These are phyloP conservation scores for Leuciscus waleckii DNA, from an alignment of 2,797 vertebrate genomes.

Conservation along the genomic window DNA sequence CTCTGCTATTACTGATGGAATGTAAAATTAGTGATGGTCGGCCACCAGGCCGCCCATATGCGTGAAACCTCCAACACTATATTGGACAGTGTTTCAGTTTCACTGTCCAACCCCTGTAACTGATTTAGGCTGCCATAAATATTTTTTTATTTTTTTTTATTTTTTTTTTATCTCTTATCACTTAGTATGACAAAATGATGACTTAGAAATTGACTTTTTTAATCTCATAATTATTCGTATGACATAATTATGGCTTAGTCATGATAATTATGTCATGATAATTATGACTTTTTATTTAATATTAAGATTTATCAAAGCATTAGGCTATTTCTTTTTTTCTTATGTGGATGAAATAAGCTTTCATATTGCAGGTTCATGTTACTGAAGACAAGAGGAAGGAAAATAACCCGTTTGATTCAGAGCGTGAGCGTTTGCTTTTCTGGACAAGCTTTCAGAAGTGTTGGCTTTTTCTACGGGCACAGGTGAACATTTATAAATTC, in stretches of 20 bases:
- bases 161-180: not conserved
- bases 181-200: too few relatives aligned
- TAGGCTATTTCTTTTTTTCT: not conserved
- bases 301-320: not conserved
- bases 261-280: not conserved
- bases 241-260: not conserved
- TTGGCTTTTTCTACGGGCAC: conserved; percentile 6
- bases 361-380: not conserved
- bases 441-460: not conserved
- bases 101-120: not conserved
- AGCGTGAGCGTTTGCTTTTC: not conserved
- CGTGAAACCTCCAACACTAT: not conserved
- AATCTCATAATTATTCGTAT: not conserved
- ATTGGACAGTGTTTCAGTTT: not conserved
- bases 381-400: not conserved
- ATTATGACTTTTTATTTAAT: not conserved
- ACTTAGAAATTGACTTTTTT: not conserved
- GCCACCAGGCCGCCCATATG: not conserved
- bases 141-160: too few relatives aligned
- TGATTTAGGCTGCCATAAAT: not conserved
- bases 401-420: not conserved
- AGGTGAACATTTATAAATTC: conserved; percentile 40
- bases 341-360: not conserved
- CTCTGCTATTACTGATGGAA: not conserved
- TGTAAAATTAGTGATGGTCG: not conserved